A percentile compares a stretch with the other conserved stretches of the same genome.
Evolutionary conservation across 2,888 invertebrate species (phyloP).

Genomic region (Tanypteryx hageni): DNA sequence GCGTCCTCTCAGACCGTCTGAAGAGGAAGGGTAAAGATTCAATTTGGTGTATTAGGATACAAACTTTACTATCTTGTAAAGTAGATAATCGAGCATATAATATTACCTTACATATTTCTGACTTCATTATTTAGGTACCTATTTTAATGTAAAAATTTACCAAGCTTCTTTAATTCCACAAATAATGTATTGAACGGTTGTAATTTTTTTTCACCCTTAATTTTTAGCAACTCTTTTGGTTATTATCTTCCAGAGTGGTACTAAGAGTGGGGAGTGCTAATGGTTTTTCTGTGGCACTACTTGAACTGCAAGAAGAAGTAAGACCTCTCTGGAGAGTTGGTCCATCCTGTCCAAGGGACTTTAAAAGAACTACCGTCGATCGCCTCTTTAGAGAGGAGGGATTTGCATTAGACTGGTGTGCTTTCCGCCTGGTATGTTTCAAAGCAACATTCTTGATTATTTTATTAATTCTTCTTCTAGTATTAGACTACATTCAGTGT

Average conservation of each 20-base stretch:
- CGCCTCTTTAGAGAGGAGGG: conserved; percentile 87
- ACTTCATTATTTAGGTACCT: background rate
- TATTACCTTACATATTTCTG: background rate
- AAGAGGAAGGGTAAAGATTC: conserved; percentile 87
- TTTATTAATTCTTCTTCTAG: background rate
- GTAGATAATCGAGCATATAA: background rate
- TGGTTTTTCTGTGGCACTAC: conserved; percentile 84
- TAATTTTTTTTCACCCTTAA: background rate
- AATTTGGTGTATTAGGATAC: conserved; percentile 44
- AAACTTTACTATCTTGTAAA: background rate
- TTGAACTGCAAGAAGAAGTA: conserved; percentile 87
- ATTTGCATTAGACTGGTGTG: conserved; percentile 92
- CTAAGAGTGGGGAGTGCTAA: conserved; percentile 87
- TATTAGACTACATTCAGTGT: background rate
- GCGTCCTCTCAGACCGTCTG: conserved; percentile 87
- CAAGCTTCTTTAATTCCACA: background rate
- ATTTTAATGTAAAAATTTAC: background rate
- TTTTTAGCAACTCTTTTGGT: background rate
- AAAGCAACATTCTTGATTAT: background rate
- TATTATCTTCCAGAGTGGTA: conserved; percentile 80
- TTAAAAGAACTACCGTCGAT: conserved; percentile 91
- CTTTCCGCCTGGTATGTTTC: conserved; percentile 85
- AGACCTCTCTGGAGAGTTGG: conserved; percentile 86
- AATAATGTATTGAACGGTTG: background rate
- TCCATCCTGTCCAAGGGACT: conserved; percentile 85